Percentiles rank a stretch among this genome's conserved stretches.
Evolutionary conservation across 2,797 vertebrate genomes (phyloP).

Genomic region (Halcyon badia): DNA sequence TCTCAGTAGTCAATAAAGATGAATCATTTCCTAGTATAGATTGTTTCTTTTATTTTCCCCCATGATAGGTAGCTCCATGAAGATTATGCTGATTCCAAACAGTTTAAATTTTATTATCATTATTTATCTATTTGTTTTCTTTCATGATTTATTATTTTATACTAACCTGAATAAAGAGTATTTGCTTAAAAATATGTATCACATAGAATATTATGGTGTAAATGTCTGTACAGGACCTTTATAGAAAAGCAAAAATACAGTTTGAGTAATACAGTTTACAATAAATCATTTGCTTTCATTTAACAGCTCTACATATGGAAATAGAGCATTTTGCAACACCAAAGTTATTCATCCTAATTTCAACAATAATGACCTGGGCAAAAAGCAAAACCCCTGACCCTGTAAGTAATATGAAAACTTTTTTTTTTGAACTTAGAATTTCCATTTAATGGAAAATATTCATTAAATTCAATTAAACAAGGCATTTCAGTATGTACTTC

Average conservation of each 20-base stretch:
- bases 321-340: constrained; percentile 79
- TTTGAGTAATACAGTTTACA: background rate
- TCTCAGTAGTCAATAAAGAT: background rate
- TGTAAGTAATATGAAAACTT: constrained; percentile 78
- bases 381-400: constrained; percentile 83
- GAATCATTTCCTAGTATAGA: background rate
- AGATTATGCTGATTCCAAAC: background rate
- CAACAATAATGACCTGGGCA: constrained; percentile 94
- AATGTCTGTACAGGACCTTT: background rate
- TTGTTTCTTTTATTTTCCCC: background rate
- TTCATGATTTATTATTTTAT: background rate
- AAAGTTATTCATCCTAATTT: constrained; percentile 92
- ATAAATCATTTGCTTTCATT: background rate
- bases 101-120: background rate
- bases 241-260: background rate
- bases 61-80: background rate
- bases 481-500: background rate
- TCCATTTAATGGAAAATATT: background rate
- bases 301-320: constrained; percentile 85
- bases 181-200: background rate
- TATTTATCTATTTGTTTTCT: background rate
- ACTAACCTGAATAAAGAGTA: background rate
- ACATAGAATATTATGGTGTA: background rate
- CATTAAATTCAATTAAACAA: background rate
- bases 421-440: background rate